Evolutionary conservation across 2,797 vertebrate genomes (phyloP).

Genomic region (Myripristis murdjan): DNA sequence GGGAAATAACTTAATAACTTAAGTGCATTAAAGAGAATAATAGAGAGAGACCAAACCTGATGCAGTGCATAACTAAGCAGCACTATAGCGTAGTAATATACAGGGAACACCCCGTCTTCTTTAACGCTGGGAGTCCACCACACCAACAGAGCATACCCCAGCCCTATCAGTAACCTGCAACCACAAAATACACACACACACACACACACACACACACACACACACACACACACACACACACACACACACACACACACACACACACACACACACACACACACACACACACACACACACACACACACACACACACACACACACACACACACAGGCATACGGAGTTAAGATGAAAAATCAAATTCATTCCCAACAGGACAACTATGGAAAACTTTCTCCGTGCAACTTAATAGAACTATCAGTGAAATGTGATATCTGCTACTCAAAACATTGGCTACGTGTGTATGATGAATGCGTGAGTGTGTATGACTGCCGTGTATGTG

Average conservation of each 20-base stretch:
- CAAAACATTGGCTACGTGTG: not conserved
- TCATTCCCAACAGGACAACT: no score
- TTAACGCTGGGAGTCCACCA: constrained; percentile 96
- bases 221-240: no score
- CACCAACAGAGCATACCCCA: constrained; percentile 93
- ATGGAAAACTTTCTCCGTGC: no score
- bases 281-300: constrained; percentile 7
- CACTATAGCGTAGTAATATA: constrained; percentile 92
- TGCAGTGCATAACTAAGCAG: constrained; percentile 95
- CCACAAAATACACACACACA: constrained; percentile 25
- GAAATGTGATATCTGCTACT: not conserved
- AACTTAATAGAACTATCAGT: not conserved
- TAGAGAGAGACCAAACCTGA: constrained; percentile 86
- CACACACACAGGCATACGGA: not conserved
- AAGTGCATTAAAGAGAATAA: not conserved
- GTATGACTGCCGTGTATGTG: not conserved
- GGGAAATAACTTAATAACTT: not conserved
- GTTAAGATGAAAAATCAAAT: no score
- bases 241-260: not conserved
- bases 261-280: constrained; percentile 8
- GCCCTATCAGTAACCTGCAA: constrained; percentile 92
- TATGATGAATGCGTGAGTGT: no score
- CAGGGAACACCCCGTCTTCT: constrained; percentile 91
- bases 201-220: not conserved
- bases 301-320: constrained; percentile 7